These are phyloP conservation scores for Telmatochromis sp. DNA, from an alignment of 2,113 vertebrate genomes.

Conservation along the genomic window DNA sequence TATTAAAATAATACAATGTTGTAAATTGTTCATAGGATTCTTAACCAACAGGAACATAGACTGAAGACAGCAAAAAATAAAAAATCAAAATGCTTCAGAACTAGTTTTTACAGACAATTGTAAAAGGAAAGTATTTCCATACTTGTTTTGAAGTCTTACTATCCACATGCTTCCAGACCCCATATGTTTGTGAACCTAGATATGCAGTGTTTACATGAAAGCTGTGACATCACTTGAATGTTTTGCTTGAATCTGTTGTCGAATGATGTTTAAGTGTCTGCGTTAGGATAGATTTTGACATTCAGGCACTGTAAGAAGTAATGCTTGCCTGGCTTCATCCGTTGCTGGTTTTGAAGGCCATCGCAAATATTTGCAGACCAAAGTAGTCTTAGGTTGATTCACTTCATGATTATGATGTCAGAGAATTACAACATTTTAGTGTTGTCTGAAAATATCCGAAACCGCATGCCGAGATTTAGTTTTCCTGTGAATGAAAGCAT, in stretches of 20 bases:
- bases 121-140: not conserved
- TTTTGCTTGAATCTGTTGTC: not conserved
- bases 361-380: not conserved
- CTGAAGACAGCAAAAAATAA: not conserved
- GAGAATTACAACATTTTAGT: not conserved
- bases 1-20: not conserved
- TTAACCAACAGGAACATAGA: not conserved
- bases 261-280: not conserved
- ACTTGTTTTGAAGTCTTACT: not conserved
- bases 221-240: not conserved
- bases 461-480: conserved; percentile 11
- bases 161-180: conserved; percentile 50
- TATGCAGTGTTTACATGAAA: conserved; percentile 19
- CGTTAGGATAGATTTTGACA: not conserved
- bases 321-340: not conserved
- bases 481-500: not conserved
- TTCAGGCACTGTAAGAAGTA: not conserved
- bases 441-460: conserved; percentile 34
- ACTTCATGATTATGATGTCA: not conserved
- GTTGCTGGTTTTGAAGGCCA: not conserved
- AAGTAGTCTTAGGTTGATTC: not conserved
- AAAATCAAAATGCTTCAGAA: not conserved
- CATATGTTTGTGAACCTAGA: not conserved
- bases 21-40: not conserved
- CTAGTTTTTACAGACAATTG: not conserved